These are phyloP conservation scores for Schizotus pectinicornis DNA, from an alignment of 2,888 invertebrate genomes.

Conservation along the genomic window DNA sequence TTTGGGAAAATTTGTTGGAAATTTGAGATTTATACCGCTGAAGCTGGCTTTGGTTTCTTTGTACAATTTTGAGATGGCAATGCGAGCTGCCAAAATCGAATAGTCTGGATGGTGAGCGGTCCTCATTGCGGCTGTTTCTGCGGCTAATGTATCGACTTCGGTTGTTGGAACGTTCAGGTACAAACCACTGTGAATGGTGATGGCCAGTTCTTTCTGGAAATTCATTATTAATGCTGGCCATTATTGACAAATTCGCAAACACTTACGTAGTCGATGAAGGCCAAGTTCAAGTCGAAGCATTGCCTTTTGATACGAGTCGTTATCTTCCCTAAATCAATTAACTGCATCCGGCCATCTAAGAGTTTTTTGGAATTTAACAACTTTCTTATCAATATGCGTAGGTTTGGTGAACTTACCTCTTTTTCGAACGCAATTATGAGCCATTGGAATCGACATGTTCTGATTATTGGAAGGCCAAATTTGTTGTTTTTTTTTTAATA, in stretches of 20 bases:
- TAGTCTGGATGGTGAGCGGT: constrained; percentile 98
- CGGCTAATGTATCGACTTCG: constrained; percentile 96
- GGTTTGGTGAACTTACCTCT: constrained; percentile 57
- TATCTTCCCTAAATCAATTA: constrained; percentile 96
- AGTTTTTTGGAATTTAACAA: constrained; percentile 13
- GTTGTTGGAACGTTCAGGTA: constrained; percentile 97
- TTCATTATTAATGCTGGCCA: not conserved
- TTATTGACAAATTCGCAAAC: not conserved
- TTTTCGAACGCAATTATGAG: constrained; percentile 60
- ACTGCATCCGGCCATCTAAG: constrained; percentile 87
- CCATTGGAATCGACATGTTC: too few relatives aligned
- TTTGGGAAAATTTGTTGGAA: not conserved
- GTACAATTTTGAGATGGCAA: constrained; percentile 95
- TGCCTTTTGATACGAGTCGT: constrained; percentile 94
- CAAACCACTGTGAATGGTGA: constrained; percentile 93
- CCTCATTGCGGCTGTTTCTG: constrained; percentile 98
- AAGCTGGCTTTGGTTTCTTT: constrained; percentile 96
- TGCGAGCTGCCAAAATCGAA: constrained; percentile 79
- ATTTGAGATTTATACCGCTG: constrained; percentile 66
- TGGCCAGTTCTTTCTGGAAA: constrained; percentile 67
- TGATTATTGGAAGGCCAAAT: too few relatives aligned
- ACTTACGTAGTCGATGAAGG: constrained; percentile 95
- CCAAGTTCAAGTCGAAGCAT: constrained; percentile 94
- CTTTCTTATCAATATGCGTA: not conserved
- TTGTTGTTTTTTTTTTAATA: too few relatives aligned